Percentiles rank a stretch among this genome's conserved stretches.
Conservation (phyloP, 2,797 vertebrate species). For the Paratrypauchen microcephalus region DNA sequence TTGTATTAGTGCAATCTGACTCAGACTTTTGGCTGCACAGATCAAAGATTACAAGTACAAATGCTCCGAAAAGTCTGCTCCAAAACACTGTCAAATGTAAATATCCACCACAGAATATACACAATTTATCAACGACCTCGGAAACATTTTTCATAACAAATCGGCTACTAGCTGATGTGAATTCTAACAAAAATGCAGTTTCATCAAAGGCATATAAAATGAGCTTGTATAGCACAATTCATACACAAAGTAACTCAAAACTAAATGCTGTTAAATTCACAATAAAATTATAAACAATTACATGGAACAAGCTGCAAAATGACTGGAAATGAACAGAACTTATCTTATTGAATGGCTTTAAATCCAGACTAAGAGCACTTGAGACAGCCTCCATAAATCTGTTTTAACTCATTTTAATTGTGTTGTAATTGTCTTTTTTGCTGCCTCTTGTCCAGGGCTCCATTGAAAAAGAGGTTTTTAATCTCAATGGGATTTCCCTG, state of each 20-base stretch:
- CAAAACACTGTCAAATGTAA: background rate
- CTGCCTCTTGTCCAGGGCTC: too few species aligned
- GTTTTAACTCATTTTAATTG: too few species aligned
- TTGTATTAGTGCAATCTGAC: constrained; percentile 12
- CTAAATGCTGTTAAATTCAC: background rate
- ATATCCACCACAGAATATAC: background rate
- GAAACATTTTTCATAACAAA: background rate
- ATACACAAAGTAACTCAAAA: background rate
- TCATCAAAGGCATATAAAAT: background rate
- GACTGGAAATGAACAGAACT: too few species aligned
- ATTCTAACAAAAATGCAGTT: background rate
- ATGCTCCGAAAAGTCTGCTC: background rate
- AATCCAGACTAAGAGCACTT: too few species aligned
- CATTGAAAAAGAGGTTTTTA: too few species aligned
- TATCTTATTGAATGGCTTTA: too few species aligned
- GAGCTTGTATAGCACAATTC: background rate
- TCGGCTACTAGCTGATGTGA: background rate
- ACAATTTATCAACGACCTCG: background rate
- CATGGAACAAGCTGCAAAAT: too few species aligned
- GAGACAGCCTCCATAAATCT: too few species aligned
- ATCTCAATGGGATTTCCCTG: too few species aligned
- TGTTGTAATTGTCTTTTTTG: too few species aligned
- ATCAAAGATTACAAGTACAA: background rate
- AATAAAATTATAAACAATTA: too few species aligned
- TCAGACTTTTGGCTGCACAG: background rate